phyloP scores from a whole-genome alignment of 2,888 invertebrate species.

The Netelia melanura region DNA sequence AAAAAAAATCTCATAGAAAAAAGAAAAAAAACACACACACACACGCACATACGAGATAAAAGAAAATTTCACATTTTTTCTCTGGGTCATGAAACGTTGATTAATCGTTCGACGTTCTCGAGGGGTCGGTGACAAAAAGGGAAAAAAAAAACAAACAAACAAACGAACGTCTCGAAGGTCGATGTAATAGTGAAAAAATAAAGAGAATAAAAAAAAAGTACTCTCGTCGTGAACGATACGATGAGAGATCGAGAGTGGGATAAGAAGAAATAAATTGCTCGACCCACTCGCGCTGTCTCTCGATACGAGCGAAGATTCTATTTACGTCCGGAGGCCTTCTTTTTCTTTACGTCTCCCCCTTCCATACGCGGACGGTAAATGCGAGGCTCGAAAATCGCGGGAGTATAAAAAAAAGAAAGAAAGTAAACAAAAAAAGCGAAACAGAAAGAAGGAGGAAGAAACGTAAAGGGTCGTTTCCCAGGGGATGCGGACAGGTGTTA shows the following conservation, averaged over 20 bases:
- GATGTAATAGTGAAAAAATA: background rate
- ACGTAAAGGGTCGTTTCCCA: conserved; percentile 29
- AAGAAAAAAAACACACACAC: background rate
- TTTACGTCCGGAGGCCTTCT: background rate
- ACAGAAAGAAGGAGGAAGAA: background rate
- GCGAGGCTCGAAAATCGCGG: conserved; percentile 22
- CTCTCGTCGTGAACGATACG: background rate
- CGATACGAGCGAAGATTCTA: conserved; percentile 37
- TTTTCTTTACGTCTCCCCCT: conserved; percentile 9
- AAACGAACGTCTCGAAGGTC: background rate
- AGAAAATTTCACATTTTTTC: background rate
- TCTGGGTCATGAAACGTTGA: background rate
- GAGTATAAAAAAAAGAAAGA: conserved; percentile 21
- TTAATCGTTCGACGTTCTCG: conserved; percentile 6
- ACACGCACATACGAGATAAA: no score
- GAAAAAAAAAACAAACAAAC: no score
- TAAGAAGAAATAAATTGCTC: conserved; percentile 5
- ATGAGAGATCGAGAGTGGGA: background rate
- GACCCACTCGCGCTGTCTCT: background rate
- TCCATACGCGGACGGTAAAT: background rate
- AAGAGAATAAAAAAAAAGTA: background rate
- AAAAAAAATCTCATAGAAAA: background rate
- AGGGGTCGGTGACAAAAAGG: background rate
- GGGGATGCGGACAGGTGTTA: conserved; percentile 48
- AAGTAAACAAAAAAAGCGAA: background rate